phyloP scores from a whole-genome alignment of 2,797 vertebrate species.

The Thalassophryne amazonica region DNA sequence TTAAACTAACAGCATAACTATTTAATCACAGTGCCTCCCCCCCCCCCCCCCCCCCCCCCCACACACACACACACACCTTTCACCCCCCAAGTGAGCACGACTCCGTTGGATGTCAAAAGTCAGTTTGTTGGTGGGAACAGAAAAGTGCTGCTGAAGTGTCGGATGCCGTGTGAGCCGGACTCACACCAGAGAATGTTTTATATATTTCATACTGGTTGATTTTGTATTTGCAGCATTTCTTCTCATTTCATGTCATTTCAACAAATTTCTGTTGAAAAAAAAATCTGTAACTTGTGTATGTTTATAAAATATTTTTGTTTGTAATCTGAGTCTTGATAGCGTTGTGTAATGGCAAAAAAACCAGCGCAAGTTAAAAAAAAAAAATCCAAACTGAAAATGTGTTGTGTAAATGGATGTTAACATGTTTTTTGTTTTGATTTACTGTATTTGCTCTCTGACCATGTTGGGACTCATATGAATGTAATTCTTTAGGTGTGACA shows the following conservation, averaged over 20 bases:
- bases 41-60: neutral
- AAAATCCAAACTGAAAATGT: constrained; percentile 26
- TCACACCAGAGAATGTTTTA: constrained; percentile 47
- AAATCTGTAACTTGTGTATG: neutral
- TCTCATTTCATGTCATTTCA: constrained; percentile 20
- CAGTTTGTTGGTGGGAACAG: constrained; percentile 31
- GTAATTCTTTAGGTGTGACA: constrained; percentile 38
- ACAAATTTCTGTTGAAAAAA: constrained; percentile 1
- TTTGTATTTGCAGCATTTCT: constrained; percentile 35
- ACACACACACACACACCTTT: neutral
- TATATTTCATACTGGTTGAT: constrained; percentile 26
- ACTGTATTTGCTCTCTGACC: constrained; percentile 20
- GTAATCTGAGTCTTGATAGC: constrained; percentile 16
- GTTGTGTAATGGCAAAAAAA: constrained; percentile 21
- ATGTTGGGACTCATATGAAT: constrained; percentile 58
- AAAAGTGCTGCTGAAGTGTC: constrained; percentile 47
- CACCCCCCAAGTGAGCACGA: constrained; percentile 38
- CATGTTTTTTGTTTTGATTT: neutral
- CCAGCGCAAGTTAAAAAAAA: neutral
- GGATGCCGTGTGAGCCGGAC: constrained; percentile 72
- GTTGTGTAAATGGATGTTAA: constrained; percentile 16
- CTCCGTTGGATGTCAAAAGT: constrained; percentile 34
- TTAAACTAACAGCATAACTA: constrained; percentile 44
- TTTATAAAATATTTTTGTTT: constrained; percentile 25
- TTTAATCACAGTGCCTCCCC: constrained; percentile 40